Percentiles rank a stretch among this genome's conserved stretches.
Evolutionary conservation across 2,888 invertebrate species (phyloP).

Genomic region (Rhorus exstirpatorius): DNA sequence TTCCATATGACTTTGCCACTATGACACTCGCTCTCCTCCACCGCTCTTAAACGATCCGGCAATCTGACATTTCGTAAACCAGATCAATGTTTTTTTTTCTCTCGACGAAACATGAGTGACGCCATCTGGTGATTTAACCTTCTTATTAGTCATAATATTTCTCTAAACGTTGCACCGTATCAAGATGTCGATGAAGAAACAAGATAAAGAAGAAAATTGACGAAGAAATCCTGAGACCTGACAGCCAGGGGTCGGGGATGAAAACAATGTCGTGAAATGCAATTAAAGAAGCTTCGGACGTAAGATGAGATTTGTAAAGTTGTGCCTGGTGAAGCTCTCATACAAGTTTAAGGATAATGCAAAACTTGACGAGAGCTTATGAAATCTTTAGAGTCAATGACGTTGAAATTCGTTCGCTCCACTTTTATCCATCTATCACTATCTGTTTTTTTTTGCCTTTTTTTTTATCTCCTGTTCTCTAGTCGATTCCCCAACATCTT

Average conservation of each 20-base stretch:
- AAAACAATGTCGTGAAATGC: background rate
- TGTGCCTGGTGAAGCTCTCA: background rate
- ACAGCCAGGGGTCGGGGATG: background rate
- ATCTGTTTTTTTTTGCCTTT: conserved; percentile 3
- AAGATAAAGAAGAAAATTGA: background rate
- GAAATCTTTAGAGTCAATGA: conserved; percentile 7
- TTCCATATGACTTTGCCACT: too few relatives aligned
- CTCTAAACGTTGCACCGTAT: background rate
- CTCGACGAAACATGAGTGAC: background rate
- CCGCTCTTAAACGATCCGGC: too few relatives aligned
- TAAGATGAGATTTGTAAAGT: conserved; percentile 4
- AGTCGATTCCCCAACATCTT: conserved; percentile 9
- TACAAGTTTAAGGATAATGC: conserved; percentile 16
- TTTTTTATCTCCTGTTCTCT: background rate
- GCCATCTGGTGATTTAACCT: background rate
- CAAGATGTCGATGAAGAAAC: background rate
- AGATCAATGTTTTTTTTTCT: conserved; percentile 16
- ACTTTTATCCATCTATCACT: background rate
- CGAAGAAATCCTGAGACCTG: background rate
- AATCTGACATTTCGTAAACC: conserved; percentile 27
- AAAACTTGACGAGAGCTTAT: background rate
- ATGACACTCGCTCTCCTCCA: too few relatives aligned
- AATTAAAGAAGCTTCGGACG: conserved; percentile 2
- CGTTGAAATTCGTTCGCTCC: background rate
- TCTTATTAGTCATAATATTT: background rate